phyloP scores from a whole-genome alignment of 2,888 invertebrate species.

The Thecocarcelia acutangulata region DNA sequence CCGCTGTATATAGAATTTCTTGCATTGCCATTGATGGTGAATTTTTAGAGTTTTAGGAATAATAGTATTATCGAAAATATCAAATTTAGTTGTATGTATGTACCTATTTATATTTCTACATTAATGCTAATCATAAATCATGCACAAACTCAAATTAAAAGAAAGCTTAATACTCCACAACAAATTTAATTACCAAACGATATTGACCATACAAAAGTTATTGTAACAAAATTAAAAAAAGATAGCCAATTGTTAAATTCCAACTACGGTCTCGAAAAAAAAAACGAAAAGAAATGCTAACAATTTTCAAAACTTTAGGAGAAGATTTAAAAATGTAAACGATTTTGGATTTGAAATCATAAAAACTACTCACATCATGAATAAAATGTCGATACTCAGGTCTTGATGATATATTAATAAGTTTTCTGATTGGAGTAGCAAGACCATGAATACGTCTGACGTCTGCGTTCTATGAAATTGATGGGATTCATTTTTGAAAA shows the following conservation, averaged over 20 bases:
- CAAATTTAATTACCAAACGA: too few species aligned
- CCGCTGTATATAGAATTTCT: too few species aligned
- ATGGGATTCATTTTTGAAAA: constrained; percentile 69
- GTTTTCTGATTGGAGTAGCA: constrained; percentile 82
- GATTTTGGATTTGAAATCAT: constrained; percentile 50
- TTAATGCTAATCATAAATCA: too few species aligned
- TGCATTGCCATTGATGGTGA: too few species aligned
- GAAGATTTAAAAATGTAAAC: constrained; percentile 43
- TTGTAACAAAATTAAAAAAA: background rate
- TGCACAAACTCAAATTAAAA: too few species aligned
- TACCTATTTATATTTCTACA: too few species aligned
- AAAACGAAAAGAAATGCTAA: constrained; percentile 32
- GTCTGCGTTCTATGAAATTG: constrained; percentile 81
- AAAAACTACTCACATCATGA: constrained; percentile 82
- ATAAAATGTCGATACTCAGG: constrained; percentile 82
- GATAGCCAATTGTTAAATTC: constrained; percentile 60
- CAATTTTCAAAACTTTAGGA: constrained; percentile 44
- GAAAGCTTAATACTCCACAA: too few species aligned
- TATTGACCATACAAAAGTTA: too few species aligned
- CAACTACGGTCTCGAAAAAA: constrained; percentile 52
- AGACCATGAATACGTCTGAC: constrained; percentile 82
- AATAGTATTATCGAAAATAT: too few species aligned
- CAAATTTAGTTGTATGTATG: too few species aligned
- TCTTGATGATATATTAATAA: constrained; percentile 82
- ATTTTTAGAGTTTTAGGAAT: too few species aligned